These are phyloP conservation scores for Brassicogethes aeneus DNA, from an alignment of 2,888 invertebrate genomes.

Conservation along the genomic window DNA sequence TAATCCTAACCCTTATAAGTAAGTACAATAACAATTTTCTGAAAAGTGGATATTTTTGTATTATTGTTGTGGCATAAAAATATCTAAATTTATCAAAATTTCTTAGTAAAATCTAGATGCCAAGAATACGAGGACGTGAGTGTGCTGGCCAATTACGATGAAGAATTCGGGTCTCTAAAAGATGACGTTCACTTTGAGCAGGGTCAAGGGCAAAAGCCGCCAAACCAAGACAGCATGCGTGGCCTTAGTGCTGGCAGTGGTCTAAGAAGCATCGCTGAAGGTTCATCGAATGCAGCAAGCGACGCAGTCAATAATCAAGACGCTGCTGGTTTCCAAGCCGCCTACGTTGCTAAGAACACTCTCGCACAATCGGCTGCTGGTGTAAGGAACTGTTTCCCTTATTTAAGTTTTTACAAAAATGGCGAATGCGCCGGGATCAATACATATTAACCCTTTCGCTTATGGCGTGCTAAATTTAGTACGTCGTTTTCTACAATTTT, in stretches of 20 bases:
- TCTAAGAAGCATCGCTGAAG: conserved; percentile 59
- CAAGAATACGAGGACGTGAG: conserved; percentile 26
- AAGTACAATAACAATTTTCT: no score
- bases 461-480: no score
- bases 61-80: not conserved
- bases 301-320: conserved; percentile 65
- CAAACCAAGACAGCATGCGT: conserved; percentile 35
- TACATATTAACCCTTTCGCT: no score
- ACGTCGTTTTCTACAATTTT: no score
- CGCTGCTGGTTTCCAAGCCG: conserved; percentile 68
- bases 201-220: conserved; percentile 9
- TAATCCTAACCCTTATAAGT: no score
- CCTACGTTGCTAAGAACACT: conserved; percentile 69
- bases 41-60: conserved; percentile 2
- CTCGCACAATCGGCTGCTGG: conserved; percentile 63
- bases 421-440: no score
- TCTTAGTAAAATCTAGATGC: conserved; percentile 16
- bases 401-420: no score
- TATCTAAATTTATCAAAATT: conserved; percentile 4
- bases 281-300: conserved; percentile 67
- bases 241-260: conserved; percentile 63
- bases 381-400: conserved; percentile 33
- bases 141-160: conserved; percentile 25
- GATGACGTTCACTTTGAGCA: conserved; percentile 9
- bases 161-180: conserved; percentile 16